These are phyloP conservation scores for Phortica okadai DNA, from an alignment of 2,888 invertebrate genomes.

Conservation along the genomic window DNA sequence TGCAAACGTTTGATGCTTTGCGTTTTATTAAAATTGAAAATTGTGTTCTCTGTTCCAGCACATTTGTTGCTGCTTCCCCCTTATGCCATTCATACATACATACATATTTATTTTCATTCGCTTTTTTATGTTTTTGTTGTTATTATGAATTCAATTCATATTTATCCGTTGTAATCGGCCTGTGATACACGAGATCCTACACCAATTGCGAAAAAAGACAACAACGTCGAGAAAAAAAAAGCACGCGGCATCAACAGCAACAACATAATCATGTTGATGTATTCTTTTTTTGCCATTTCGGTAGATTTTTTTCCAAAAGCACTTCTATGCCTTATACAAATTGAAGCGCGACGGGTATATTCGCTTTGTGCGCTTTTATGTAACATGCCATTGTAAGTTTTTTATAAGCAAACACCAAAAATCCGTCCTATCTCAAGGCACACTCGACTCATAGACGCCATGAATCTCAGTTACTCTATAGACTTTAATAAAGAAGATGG, in stretches of 20 bases:
- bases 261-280: not conserved
- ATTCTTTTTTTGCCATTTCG: not conserved
- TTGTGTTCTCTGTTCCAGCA: conserved; percentile 14
- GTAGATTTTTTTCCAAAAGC: too few relatives aligned
- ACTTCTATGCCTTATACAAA: too few relatives aligned
- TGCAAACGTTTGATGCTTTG: conserved; percentile 4
- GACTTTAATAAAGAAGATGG: too few relatives aligned
- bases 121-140: conserved; percentile 26
- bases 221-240: conserved; percentile 25
- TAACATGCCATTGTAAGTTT: too few relatives aligned
- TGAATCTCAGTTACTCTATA: too few relatives aligned
- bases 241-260: not conserved
- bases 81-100: not conserved
- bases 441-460: too few relatives aligned
- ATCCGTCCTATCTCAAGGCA: too few relatives aligned
- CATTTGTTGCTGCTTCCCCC: not conserved
- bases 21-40: conserved; percentile 35
- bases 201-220: conserved; percentile 42
- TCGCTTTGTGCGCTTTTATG: too few relatives aligned
- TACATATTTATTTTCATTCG: not conserved
- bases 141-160: conserved; percentile 11
- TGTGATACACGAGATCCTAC: conserved; percentile 57
- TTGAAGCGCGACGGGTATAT: too few relatives aligned
- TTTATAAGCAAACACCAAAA: too few relatives aligned
- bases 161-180: conserved; percentile 52